These are phyloP conservation scores for Rutilus rutilus DNA, from an alignment of 2,113 vertebrate genomes.

Conservation along the genomic window DNA sequence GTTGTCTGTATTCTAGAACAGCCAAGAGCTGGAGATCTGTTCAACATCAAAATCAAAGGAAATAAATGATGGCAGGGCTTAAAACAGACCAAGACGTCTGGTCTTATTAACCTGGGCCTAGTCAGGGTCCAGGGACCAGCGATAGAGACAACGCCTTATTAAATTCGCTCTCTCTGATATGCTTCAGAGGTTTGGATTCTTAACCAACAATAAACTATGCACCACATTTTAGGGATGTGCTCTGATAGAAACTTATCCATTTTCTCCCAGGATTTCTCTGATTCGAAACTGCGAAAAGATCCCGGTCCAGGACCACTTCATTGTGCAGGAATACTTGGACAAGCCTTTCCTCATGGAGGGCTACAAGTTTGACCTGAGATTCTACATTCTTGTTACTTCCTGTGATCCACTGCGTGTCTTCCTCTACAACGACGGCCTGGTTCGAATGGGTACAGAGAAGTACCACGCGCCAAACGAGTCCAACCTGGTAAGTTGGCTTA, in stretches of 20 bases:
- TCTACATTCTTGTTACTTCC: constrained; percentile 97
- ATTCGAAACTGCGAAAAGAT: constrained; percentile 97
- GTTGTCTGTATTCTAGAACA: constrained; percentile 65
- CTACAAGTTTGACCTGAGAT: constrained; percentile 97
- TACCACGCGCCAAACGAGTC: constrained; percentile 93
- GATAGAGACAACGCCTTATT: constrained; percentile 59
- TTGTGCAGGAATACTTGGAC: constrained; percentile 98
- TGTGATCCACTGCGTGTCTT: constrained; percentile 96
- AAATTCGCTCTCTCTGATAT: constrained; percentile 39
- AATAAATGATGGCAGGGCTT: constrained; percentile 68
- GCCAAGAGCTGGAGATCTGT: constrained; percentile 68
- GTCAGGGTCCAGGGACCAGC: constrained; percentile 56
- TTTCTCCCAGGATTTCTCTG: constrained; percentile 87
- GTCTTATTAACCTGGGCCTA: constrained; percentile 67
- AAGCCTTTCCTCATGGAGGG: constrained; percentile 98
- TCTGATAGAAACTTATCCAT: not conserved
- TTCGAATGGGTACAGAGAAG: constrained; percentile 97
- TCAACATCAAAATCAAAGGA: constrained; percentile 72
- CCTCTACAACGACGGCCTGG: constrained; percentile 96
- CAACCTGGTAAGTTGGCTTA: constrained; percentile 87
- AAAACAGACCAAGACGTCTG: constrained; percentile 65
- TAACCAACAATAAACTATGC: constrained; percentile 24
- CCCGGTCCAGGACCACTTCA: constrained; percentile 95
- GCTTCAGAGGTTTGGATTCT: not conserved
- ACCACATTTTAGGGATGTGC: constrained; percentile 9